Base-by-base conservation (phyloP, 2,113 vertebrate species). In the Pseudorectes ferrugineus region DNA sequence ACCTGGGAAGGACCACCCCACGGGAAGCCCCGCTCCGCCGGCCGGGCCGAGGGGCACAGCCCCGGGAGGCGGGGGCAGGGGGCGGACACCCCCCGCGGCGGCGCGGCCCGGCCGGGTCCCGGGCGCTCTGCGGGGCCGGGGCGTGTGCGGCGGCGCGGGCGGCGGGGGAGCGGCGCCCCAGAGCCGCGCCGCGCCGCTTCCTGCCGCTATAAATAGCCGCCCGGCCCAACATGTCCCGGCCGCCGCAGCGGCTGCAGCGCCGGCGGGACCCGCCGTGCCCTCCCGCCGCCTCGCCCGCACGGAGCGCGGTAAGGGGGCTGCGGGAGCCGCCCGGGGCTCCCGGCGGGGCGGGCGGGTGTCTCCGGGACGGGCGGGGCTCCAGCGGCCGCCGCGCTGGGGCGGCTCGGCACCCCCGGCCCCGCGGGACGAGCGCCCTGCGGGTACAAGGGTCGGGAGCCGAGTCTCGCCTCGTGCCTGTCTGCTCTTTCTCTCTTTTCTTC, bases 401-500 rank as follows among this genome's bases (percentile, higher is more conserved):
- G 40, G 45, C 49, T 58, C 62, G 26, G 76, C 57, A 31, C 8
- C 46, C 61, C 61, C 43, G 61, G 80, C 48, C 48, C 68, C 68
- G 49, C 81, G 58, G 68, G 48, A 48, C 35, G 10, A 35, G 43
- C 51, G 55, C 40, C 63, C 73, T 23, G 24, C 55, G 65, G 74
- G 65, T 63, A 26, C 58, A 65, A 65, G 75, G 75, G 75, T 80
- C 59, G 51, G 70, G 36, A 61, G 75, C 59, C 6, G 26, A 4
- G 65, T 40, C 65, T 62, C 46, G 74, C 80, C 85, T 80, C 77
- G 88, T n/a, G 88, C 85, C 26, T 84, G 45, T 76, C 57, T 75
- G 40, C 83, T 84, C n/a, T 91, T 45, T 89, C 80, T 95, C 61
- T 94, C 65, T 93, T 85, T 85, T 91, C 84, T 96, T 94, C 66